Conservation (phyloP, 2,888 invertebrate genomes). For the Gryllus longicercus region DNA sequence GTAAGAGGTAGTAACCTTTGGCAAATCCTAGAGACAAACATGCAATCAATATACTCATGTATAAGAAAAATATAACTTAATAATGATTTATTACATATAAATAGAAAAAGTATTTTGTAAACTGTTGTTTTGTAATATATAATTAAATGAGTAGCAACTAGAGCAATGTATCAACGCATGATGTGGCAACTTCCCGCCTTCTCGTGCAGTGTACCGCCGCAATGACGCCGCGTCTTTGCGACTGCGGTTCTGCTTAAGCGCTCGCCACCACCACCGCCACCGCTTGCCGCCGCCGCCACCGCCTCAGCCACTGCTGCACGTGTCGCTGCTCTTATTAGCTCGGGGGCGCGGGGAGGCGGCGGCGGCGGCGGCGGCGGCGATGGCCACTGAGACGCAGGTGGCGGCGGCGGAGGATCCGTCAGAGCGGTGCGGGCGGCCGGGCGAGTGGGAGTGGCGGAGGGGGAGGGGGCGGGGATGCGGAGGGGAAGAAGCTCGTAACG, state of each 20-base stretch:
- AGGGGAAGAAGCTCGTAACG: background rate
- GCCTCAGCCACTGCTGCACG: background rate
- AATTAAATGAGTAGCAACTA: no score
- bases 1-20: no score
- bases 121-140: no score
- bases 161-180: no score
- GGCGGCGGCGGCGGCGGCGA: constrained; percentile 18
- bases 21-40: no score
- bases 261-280: background rate
- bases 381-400: constrained; percentile 20
- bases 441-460: background rate
- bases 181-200: no score
- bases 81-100: no score
- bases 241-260: background rate
- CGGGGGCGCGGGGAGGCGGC: background rate
- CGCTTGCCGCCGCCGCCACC: background rate
- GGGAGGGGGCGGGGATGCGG: background rate
- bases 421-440: background rate
- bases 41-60: no score
- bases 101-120: no score
- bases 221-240: background rate
- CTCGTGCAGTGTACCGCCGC: background rate
- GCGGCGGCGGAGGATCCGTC: constrained; percentile 11
- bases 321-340: constrained; percentile 9
- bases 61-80: no score